These are phyloP conservation scores for Helicoverpa armigera DNA, from an alignment of 1,140 invertebrate genomes.

Conservation along the genomic window DNA sequence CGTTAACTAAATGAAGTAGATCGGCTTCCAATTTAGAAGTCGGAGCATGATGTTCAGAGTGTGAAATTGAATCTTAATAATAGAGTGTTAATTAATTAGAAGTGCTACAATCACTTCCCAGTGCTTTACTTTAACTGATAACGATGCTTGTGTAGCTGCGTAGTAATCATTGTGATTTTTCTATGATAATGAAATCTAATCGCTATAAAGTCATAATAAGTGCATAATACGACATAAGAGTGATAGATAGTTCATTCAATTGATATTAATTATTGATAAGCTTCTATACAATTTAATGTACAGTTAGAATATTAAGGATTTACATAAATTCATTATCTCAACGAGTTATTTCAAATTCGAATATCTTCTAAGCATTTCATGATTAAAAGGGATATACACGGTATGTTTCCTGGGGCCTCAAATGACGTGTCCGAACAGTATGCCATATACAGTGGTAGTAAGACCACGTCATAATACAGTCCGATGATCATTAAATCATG, in stretches of 20 bases:
- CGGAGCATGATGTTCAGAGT: constrained; percentile 2
- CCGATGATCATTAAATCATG: too few relatives aligned
- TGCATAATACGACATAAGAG: constrained; percentile 28
- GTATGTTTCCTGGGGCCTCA: too few relatives aligned
- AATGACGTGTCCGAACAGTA: too few relatives aligned
- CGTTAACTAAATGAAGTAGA: constrained; percentile 34
- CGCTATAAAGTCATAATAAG: constrained; percentile 8
- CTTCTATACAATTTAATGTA: neutral
- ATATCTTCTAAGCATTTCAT: too few relatives aligned
- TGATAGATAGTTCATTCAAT: constrained; percentile 6
- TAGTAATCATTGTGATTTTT: constrained; percentile 12
- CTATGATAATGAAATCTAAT: constrained; percentile 19
- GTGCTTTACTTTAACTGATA: constrained; percentile 26
- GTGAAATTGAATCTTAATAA: constrained; percentile 33
- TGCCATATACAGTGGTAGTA: too few relatives aligned
- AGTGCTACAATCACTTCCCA: constrained; percentile 25
- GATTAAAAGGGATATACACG: too few relatives aligned
- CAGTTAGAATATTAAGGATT: too few relatives aligned
- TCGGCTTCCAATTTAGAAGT: constrained; percentile 28
- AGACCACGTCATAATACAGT: too few relatives aligned
- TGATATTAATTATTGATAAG: constrained; percentile 19
- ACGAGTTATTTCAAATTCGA: too few relatives aligned
- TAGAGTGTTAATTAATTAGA: constrained; percentile 33
- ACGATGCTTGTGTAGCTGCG: neutral
- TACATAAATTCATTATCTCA: too few relatives aligned